phyloP scores from a whole-genome alignment of 2,888 invertebrate genomes.

The Syrphus vitripennis region DNA sequence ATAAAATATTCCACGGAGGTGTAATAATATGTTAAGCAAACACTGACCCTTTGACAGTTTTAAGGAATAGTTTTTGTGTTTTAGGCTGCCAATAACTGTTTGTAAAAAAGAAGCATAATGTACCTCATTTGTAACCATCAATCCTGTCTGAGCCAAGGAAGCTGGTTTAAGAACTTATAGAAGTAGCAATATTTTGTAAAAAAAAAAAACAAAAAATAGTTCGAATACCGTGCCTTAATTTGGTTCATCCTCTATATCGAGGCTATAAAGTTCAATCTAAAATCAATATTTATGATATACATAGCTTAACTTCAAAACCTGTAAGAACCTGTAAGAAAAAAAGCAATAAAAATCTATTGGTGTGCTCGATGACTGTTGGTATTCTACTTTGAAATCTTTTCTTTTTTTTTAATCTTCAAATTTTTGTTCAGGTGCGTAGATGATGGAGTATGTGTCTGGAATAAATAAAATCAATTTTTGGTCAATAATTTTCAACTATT shows the following conservation, averaged over 20 bases:
- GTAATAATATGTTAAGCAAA: background rate
- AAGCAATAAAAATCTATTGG: background rate
- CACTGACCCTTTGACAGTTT: background rate
- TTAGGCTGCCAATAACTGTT: background rate
- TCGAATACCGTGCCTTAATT: background rate
- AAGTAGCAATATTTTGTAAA: background rate
- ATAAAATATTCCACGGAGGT: background rate
- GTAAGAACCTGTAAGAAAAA: background rate
- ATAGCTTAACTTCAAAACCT: background rate
- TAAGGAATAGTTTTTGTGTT: background rate
- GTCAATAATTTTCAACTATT: background rate
- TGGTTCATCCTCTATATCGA: background rate
- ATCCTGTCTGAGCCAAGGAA: background rate
- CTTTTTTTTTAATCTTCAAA: background rate
- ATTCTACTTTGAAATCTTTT: background rate
- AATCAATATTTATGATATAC: background rate
- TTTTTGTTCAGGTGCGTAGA: slow-evolving; percentile 6
- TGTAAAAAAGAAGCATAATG: too few species aligned
- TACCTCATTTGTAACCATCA: background rate
- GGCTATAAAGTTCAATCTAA: background rate
- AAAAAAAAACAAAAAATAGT: too few species aligned
- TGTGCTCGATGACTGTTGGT: background rate
- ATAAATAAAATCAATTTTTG: slow-evolving; percentile 1
- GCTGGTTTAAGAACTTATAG: background rate
- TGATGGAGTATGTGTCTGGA: background rate